Evolutionary conservation across 2,888 invertebrate genomes (phyloP), one percentile per base, ranked within the genome.

Genomic region (Allygus modestus): DNA sequence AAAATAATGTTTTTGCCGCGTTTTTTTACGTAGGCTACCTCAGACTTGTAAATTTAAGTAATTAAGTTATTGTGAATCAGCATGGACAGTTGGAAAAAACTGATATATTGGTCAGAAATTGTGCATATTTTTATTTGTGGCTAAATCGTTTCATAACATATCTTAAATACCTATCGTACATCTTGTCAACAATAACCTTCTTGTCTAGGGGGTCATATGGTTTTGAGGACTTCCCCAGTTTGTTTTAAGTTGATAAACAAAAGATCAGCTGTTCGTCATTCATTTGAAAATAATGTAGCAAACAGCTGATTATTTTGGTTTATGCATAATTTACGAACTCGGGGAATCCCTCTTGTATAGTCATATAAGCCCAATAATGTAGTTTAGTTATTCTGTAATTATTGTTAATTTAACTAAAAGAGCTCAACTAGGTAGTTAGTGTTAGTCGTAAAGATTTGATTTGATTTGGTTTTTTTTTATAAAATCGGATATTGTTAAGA

Each of bases 1-100:
- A n/a, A n/a, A n/a, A n/a, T n/a, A n/a, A n/a, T n/a, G n/a, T n/a
- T n/a, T n/a, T n/a, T n/a, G n/a, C n/a, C n/a, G n/a, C n/a, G n/a
- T n/a, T n/a, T n/a, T n/a, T n/a, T n/a, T n/a, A n/a, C n/a, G n/a
- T 51, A 51, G 51, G 51, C 51, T 51, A 51, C 51, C 51, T 51
- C 51, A 37, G 37, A 37, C 9, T 37, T 37, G 37, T 37, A 7
- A 4, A 37, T 37, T 37, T 37, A 37, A n/a, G n/a, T n/a, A n/a
- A n/a, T n/a, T n/a, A n/a, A n/a, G n/a, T n/a, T n/a, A n/a, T n/a
- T n/a, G n/a, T n/a, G n/a, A n/a, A n/a, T n/a, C n/a, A n/a, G n/a
- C n/a, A n/a, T n/a, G n/a, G n/a, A n/a, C n/a, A n/a, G n/a, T n/a
- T n/a, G n/a, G n/a, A n/a, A n/a, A n/a, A n/a, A n/a, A n/a, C n/a